These are phyloP conservation scores for Allophyes oxyacanthae DNA, from an alignment of 2,888 invertebrate genomes.

Conservation along the genomic window DNA sequence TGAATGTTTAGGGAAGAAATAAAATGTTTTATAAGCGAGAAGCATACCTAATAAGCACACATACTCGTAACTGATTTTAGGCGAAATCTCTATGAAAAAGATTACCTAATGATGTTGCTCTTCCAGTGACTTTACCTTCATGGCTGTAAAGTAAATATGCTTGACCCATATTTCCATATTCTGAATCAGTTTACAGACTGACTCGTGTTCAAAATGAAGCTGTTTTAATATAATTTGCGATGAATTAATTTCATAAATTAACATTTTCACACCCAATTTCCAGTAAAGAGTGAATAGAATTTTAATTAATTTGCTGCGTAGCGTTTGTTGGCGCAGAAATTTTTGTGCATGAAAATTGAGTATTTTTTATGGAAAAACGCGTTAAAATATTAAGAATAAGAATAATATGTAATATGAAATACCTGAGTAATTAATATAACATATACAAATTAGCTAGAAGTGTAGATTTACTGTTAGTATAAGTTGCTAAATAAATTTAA, in stretches of 20 bases:
- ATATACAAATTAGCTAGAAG: too few species aligned
- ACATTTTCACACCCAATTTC: constrained; percentile 38
- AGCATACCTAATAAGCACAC: too few species aligned
- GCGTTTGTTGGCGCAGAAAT: constrained; percentile 7
- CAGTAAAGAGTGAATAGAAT: constrained; percentile 33
- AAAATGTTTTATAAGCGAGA: too few species aligned
- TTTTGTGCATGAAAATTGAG: constrained; percentile 16
- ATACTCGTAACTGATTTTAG: too few species aligned
- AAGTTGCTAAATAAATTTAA: too few species aligned
- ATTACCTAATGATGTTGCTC: constrained; percentile 1
- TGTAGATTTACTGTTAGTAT: too few species aligned
- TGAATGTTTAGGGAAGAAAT: too few species aligned
- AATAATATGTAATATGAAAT: too few species aligned
- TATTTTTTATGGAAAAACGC: constrained; percentile 4
- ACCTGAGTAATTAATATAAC: too few species aligned
- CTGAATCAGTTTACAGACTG: constrained; percentile 57
- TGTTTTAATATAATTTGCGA: constrained; percentile 32
- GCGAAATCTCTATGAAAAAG: too few species aligned
- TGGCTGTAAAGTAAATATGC: constrained; percentile 39
- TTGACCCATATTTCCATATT: constrained; percentile 59
- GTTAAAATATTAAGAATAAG: too few species aligned
- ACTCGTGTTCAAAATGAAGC: constrained; percentile 30
- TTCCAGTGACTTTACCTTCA: constrained; percentile 25
- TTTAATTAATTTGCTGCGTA: constrained; percentile 29
- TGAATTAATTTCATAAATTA: constrained; percentile 32